Base-by-base conservation (phyloP, 2,113 vertebrate genomes). In the Otus sunia region DNA sequence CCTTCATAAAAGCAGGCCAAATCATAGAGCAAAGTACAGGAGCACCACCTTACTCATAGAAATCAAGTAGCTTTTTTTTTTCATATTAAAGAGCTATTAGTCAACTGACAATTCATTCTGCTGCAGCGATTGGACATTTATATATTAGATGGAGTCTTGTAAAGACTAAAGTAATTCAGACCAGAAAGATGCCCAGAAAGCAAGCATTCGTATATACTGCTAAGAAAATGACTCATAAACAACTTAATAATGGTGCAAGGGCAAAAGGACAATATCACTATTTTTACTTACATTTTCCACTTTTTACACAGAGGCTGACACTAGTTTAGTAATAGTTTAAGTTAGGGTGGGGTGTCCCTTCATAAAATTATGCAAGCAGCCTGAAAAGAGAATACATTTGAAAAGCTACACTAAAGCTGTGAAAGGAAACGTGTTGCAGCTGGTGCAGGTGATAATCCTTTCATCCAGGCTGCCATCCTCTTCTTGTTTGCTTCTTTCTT, bases 361-460 rank as follows among this genome's bases (percentile, higher is more conserved):
- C 50, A 66, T 36, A 89, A 93, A 91, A 86, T 85, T 52, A 86
- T 56, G 72, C 52, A 86, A 94, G 53, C 39, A 64, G 88, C 16
- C 82, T 93, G 76, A 82, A 90, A 94, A 88, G 50, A 37, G 60
- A 82, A 71, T 45, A 69, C 55, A 64, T 74, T 43, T 90, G 85
- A 85, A 96, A 94, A 94, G 72, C 74, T 88, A 5, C 83, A 75
- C 27, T 29, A 56, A 73, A 67, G 63, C 52, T 67, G 37, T 92
- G 77, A 95, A 94, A 88, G 68, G 59, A 88, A 93, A 90, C 7
- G 2, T 39, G 49, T 58, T 90, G 81, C 90, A 96, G 94, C 95
- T 95, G 96, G 86, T 85, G 92, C 94, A 97, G 95, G 94, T 97
- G 93, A 93, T 73, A 39, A 72, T 81, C 88, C 59, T 96, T 96